Percentiles rank a stretch among this genome's conserved stretches.
phyloP scores from a whole-genome alignment of 2,113 vertebrate species.

The Hirundichthys speculiger region DNA sequence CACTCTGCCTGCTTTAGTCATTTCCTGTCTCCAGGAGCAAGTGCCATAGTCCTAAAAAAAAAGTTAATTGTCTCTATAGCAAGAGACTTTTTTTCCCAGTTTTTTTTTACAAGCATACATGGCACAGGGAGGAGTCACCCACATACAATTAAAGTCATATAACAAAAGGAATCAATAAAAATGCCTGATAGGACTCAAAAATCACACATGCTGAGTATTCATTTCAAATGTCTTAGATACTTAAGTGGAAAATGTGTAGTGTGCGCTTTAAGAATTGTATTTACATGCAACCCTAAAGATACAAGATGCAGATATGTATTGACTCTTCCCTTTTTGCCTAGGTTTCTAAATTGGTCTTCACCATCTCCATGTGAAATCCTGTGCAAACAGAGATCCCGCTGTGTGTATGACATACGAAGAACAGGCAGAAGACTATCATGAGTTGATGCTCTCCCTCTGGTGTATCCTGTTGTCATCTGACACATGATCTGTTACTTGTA shows the following conservation, averaged over 20 bases:
- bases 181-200: constrained; percentile 33
- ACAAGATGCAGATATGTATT: constrained; percentile 53
- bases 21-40: constrained; percentile 9
- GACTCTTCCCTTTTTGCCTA: constrained; percentile 27
- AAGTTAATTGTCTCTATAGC: not conserved
- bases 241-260: constrained; percentile 22
- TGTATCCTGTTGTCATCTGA: constrained; percentile 49
- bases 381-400: constrained; percentile 34
- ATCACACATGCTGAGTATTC: constrained; percentile 24
- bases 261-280: constrained; percentile 19
- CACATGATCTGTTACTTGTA: constrained; percentile 27
- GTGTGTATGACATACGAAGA: constrained; percentile 34
- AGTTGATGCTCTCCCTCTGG: constrained; percentile 38
- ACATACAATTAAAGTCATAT: constrained; percentile 42
- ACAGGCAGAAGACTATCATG: not conserved
- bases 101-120: constrained; percentile 16
- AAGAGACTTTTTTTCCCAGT: constrained; percentile 9
- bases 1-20: constrained; percentile 32
- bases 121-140: constrained; percentile 55
- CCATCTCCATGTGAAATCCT: constrained; percentile 50
- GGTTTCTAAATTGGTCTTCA: constrained; percentile 59
- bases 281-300: constrained; percentile 21
- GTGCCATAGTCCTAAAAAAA: constrained; percentile 1
- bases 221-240: constrained; percentile 34
- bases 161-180: constrained; percentile 22